Evolutionary conservation across 2,113 vertebrate species (phyloP), one percentile per base, ranked within the genome.

Genomic region (Atrichornis clamosus): DNA sequence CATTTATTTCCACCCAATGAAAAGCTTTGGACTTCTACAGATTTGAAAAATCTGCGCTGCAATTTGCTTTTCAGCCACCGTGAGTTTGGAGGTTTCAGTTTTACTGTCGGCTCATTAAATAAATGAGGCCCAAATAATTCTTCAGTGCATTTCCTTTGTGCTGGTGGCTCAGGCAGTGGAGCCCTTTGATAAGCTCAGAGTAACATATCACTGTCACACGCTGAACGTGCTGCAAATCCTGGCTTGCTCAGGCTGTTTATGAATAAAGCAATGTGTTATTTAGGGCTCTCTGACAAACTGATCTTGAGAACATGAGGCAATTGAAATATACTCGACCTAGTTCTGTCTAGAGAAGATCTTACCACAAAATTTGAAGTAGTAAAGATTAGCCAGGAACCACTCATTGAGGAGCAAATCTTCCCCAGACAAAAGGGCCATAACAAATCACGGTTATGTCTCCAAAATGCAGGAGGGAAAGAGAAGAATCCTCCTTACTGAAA

Each of bases 41-140:
- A 77, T 82, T 20, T 76, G 85, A 92, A 70, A 93, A 96, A 84
- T 26, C 89, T 46, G 15, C 2, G 2, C 63, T 32, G 69, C 28
- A 35, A 87, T 95, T 94, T 90, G 79, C 81, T 94, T 79, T 83
- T 53, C 89, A 88, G 74, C 62, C 49, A 4, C 7, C 3, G 3
- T 18, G 6, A 33, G 72, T 89, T 85, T 49, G 68, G 76, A 70
- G 76, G 47, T 92, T 88, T 89, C 83, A 15, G 60, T 94, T 96
- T 96, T 74, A 92, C 90, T 62, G 68, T 30, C 1, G 42, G 44
- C 79, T 95, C 92, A 72, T 97, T 92, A 97, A 97, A 97, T 78
- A 97, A 97, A 97, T 27, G 95, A 85, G 73, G 65, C 32, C 83
- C 80, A 55, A 78, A 46, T 60, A 79, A 90, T 62, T 84, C 87